Base-by-base conservation (phyloP, 2,888 invertebrate species). In the Eremobia ochroleuca region DNA sequence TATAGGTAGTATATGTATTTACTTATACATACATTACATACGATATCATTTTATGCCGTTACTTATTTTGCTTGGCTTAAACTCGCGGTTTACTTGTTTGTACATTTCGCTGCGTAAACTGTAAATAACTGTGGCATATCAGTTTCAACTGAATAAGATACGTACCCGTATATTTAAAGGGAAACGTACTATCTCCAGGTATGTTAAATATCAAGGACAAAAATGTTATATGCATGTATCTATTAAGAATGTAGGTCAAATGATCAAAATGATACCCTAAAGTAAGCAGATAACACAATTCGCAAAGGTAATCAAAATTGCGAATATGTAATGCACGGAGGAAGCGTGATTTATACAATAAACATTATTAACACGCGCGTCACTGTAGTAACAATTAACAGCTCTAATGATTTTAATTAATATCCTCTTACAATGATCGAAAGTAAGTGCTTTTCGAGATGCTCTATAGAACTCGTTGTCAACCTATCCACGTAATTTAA, bases 401-500 rank as follows among this genome's bases (percentile, higher is more conserved):
- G 34, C 18, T 55, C 11, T 64, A 70, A 73, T 78, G 59, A 68
- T 37, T 78, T 77, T 73, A 70, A 83, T 75, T 71, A 67, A 76
- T 78, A 82, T 82, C 76, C 81, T 83, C 68, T 58, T 79, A 61
- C 67, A 69, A 62, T 69, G 61, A 81, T 83, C 75, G 77, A 87
- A 87, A 84, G 82, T 85, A 78, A 79, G 83, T 77, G 79, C 77
- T 81, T 78, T 73, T 72, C 71, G 74, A 87, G 85, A 90, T 86
- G 89, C 86, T 89, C 85, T 89, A 86, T 85, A 87, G 90, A 90
- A 90, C 88, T 90, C 86, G 92, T 92, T 93, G 91, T 91, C 91
- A 94, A 91, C 86, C 91, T 89, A 92, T 91, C 88, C 91, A 92
- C 92, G 94, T 94, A 94, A 94, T 95, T 93, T 92, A 94, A 93